Evolutionary conservation across 2,797 vertebrate genomes (phyloP), one percentile per base, ranked within the genome.

Genomic region (Phalloptychus januarius): DNA sequence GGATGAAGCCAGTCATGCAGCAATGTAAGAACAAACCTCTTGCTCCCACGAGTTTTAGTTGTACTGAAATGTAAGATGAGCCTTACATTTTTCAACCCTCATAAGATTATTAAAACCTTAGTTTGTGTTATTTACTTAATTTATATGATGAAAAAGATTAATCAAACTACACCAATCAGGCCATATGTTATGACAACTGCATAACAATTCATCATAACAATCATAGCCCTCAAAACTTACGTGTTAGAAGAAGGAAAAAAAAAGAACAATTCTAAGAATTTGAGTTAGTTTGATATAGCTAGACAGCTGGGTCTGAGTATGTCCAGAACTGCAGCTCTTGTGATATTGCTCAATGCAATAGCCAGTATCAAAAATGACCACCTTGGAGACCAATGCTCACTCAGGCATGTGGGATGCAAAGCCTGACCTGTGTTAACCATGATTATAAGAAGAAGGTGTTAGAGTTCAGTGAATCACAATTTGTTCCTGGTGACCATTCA

Each of bases 1-100:
- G 83, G 89, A 84, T 45, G 75, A 2, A 46, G 52, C 73, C 80
- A 85, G 79, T 85, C 77, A 74, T 38, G 78, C 77, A 72, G 38
- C 65, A 56, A 70, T 74, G 79, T 50, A 28, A 77, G 78, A 82
- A 73, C 46, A 85, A 86, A 77, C 69, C 20, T 72, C 61, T 58
- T 25, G 4, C 56, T 79, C 75, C 15, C 79, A 75, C 42, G 63
- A 72, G 74, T 42, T 76, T 61, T 52, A 40, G 50, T 42, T 54
- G 31, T 58, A 40, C 48, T 50, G 16, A 77, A 78, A 79, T 72
- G 40, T 48, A 72, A 2, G 7, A 18, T 18, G 1, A 65, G 15
- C 76, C 36, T 1, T 28, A 74, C 16, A 83, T n/a, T 75, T 54
- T 46, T 6, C 75, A 28, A 31, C 50, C 10, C 10, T 48, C 65